phyloP scores from a whole-genome alignment of 1,140 invertebrate genomes.

The Parasteatoda tepidariorum region DNA sequence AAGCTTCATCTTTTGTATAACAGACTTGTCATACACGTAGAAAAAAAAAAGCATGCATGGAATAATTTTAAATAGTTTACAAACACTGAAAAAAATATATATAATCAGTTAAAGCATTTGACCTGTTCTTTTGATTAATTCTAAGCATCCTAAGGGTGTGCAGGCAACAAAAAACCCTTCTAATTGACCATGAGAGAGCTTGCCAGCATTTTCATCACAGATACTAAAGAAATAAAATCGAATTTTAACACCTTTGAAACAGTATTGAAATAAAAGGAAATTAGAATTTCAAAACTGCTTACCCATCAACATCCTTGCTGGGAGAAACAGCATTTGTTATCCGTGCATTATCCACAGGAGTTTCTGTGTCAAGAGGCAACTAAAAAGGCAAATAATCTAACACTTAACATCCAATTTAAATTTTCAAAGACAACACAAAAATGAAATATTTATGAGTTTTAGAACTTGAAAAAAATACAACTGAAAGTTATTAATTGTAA shows the following conservation, averaged over 20 bases:
- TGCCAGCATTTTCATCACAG: constrained; percentile 92
- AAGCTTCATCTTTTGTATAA: too few species aligned
- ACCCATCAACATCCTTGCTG: constrained; percentile 96
- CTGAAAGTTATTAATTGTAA: too few species aligned
- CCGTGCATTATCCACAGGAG: constrained; percentile 84
- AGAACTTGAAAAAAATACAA: too few species aligned
- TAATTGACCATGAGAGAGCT: constrained; percentile 80
- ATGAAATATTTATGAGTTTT: too few species aligned
- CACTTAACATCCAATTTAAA: too few species aligned
- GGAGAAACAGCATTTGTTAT: constrained; percentile 84
- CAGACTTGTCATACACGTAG: too few species aligned
- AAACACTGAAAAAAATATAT: too few species aligned
- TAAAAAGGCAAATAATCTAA: constrained; percentile 62
- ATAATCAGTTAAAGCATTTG: too few species aligned
- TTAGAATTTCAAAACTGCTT: constrained; percentile 66
- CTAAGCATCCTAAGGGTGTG: constrained; percentile 92
- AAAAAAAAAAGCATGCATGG: too few species aligned
- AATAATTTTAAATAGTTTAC: too few species aligned
- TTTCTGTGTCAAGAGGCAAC: constrained; percentile 90
- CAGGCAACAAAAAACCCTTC: constrained; percentile 82
- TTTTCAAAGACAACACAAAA: neutral
- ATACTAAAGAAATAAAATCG: constrained; percentile 72
- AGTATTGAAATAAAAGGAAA: neutral
- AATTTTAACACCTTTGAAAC: neutral
- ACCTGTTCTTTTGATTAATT: constrained; percentile 84